These are phyloP conservation scores for Uloborus plumipes DNA, from an alignment of 2,888 invertebrate species.

Conservation along the genomic window DNA sequence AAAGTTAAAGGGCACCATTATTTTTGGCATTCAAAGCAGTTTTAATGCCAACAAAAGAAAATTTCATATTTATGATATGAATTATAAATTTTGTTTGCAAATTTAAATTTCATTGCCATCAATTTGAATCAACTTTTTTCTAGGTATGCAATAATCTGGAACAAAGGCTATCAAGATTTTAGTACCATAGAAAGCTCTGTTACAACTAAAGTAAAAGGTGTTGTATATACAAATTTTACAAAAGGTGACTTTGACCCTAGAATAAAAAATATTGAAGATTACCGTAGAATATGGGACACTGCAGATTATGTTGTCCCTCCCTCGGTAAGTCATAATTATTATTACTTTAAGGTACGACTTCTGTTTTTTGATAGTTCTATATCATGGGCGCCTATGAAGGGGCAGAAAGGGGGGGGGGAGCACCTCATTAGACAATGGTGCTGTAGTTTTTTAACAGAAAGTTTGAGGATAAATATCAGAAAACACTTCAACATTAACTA, in stretches of 20 bases:
- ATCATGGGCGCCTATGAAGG: too few species aligned
- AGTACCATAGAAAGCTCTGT: constrained; percentile 71
- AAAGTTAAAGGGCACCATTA: too few species aligned
- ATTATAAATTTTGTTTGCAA: neutral
- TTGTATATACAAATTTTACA: constrained; percentile 69
- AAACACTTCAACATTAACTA: too few species aligned
- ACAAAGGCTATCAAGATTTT: constrained; percentile 74
- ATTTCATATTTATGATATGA: neutral
- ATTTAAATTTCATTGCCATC: neutral
- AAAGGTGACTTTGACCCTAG: constrained; percentile 60
- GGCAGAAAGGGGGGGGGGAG: too few species aligned
- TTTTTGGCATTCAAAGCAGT: too few species aligned
- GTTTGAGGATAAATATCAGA: too few species aligned
- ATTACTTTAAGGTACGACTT: neutral
- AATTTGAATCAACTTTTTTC: constrained; percentile 38
- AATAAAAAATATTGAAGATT: constrained; percentile 65
- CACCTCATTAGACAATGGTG: neutral
- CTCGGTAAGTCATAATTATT: constrained; percentile 69
- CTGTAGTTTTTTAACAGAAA: too few species aligned
- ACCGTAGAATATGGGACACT: constrained; percentile 72
- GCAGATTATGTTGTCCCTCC: constrained; percentile 74
- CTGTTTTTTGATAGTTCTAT: too few species aligned
- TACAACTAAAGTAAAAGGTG: constrained; percentile 74
- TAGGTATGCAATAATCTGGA: constrained; percentile 73
- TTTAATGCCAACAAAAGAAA: neutral